These are phyloP conservation scores for Aeoliscus strigatus DNA, from an alignment of 2,797 vertebrate species.

Conservation along the genomic window DNA sequence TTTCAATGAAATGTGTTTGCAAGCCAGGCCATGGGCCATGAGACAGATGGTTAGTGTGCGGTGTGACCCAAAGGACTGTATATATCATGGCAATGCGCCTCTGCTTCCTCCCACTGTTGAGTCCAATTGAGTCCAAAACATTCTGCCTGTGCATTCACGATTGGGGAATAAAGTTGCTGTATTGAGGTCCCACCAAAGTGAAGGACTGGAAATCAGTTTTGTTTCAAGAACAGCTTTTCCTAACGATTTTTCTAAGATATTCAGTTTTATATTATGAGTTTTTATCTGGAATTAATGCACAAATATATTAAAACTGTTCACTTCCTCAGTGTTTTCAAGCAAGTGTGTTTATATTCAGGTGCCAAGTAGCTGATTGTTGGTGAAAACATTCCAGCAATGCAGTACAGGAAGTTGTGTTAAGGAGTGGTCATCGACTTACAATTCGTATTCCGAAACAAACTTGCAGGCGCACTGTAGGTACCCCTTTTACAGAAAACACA, in stretches of 20 bases:
- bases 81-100: too few species aligned
- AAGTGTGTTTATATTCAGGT: conserved; percentile 1
- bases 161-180: too few species aligned
- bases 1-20: conserved; percentile 1
- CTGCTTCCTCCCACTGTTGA: too few species aligned
- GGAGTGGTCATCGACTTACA: conserved; percentile 14
- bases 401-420: conserved; percentile 26
- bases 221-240: too few species aligned
- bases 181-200: too few species aligned
- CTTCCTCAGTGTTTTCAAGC: background rate
- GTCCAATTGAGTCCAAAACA: background rate
- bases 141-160: too few species aligned
- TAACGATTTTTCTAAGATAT: too few species aligned
- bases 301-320: too few species aligned
- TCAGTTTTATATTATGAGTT: too few species aligned
- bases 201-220: too few species aligned
- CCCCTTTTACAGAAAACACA: background rate
- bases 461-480: background rate
- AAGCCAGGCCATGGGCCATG: background rate
- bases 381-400: conserved; percentile 16
- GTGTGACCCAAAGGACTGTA: background rate
- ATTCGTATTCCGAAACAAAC: conserved; percentile 8
- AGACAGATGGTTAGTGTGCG: conserved; percentile 2
- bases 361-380: background rate
- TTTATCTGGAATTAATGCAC: too few species aligned